Conservation (phyloP, 2,888 invertebrate genomes). For the Dioctria linearis region DNA sequence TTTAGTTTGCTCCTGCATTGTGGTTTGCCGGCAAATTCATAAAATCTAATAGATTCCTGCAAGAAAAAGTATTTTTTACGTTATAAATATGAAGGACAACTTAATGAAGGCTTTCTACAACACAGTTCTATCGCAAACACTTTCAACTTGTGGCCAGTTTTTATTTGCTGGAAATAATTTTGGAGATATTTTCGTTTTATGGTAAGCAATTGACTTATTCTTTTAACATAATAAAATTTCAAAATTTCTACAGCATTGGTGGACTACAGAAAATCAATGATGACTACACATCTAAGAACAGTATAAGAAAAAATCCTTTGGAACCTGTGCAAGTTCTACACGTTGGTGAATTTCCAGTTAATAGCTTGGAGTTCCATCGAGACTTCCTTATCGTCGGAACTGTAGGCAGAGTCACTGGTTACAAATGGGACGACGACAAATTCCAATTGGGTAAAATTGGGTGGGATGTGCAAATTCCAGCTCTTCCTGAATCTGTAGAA, state of each 20-base stretch:
- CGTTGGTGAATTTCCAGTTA: constrained; percentile 72
- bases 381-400: constrained; percentile 81
- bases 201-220: constrained; percentile 74
- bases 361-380: constrained; percentile 76
- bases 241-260: constrained; percentile 14
- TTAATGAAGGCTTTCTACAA: constrained; percentile 76
- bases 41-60: too few relatives aligned
- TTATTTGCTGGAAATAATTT: constrained; percentile 87
- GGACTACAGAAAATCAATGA: constrained; percentile 26
- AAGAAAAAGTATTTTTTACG: background rate
- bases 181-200: constrained; percentile 86
- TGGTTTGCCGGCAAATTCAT: background rate
- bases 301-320: constrained; percentile 71
- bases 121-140: constrained; percentile 84
- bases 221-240: background rate
- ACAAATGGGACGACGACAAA: constrained; percentile 80
- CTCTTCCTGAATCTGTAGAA: constrained; percentile 76
- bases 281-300: constrained; percentile 63
- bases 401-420: constrained; percentile 82
- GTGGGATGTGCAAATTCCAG: constrained; percentile 82
- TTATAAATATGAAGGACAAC: constrained; percentile 62
- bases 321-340: constrained; percentile 63
- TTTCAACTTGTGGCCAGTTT: constrained; percentile 88
- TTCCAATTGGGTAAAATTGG: constrained; percentile 72
- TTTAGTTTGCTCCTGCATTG: background rate